Conservation (phyloP, 1,140 invertebrate genomes). For the Conus betulinus region DNA sequence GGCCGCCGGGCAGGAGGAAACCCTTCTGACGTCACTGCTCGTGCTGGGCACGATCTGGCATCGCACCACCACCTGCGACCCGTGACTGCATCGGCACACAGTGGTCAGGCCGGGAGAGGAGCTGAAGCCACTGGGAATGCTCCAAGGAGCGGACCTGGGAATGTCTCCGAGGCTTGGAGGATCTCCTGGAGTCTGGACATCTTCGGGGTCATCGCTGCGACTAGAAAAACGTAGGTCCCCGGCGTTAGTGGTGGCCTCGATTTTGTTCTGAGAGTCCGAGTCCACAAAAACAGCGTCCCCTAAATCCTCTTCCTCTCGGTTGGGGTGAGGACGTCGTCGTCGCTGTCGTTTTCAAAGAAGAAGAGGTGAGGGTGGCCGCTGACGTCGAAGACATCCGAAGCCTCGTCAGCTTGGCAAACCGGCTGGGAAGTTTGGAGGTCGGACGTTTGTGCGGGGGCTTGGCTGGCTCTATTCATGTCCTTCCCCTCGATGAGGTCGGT, state of each 20-base stretch:
- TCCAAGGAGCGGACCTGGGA: not conserved
- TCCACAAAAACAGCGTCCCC: not conserved
- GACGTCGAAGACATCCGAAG: not conserved
- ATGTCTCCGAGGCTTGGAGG: not conserved
- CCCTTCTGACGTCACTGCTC: not conserved
- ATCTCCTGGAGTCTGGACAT: too few relatives aligned
- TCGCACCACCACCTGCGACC: not conserved
- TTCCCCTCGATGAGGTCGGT: not conserved
- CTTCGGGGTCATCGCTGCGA: too few relatives aligned
- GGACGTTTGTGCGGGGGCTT: not conserved
- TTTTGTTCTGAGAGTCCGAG: not conserved
- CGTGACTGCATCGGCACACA: not conserved
- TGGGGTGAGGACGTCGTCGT: not conserved
- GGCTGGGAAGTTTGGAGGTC: not conserved
- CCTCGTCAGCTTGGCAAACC: not conserved
- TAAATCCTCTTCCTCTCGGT: not conserved
- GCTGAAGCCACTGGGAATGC: not conserved
- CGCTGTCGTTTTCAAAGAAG: not conserved
- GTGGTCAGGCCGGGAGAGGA: not conserved
- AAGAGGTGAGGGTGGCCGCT: not conserved
- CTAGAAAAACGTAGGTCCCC: too few relatives aligned
- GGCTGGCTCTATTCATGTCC: not conserved
- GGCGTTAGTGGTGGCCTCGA: too few relatives aligned
- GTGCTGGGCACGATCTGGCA: not conserved
- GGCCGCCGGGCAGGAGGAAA: not conserved